Evolutionary conservation across 2,888 invertebrate species (phyloP), one percentile per base, ranked within the genome.

Genomic region (Clitarchus hookeri): DNA sequence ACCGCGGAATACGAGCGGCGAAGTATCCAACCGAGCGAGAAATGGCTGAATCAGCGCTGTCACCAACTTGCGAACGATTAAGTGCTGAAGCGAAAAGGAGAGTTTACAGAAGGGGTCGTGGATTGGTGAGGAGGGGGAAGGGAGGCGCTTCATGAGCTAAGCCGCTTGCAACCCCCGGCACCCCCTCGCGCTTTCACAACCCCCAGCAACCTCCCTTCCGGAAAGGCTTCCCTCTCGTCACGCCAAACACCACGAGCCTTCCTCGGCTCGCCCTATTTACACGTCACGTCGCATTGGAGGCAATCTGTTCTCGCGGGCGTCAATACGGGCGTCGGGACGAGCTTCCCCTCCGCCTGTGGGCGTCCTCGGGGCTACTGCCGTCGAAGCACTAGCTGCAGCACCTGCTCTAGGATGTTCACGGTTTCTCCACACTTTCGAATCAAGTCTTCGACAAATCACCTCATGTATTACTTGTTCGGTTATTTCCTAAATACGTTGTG

Each of bases 11-110:
- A 16, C 48, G 16, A 48, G 48, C 48, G 48, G 48, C 48, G 48
- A 48, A 48, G 48, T 48, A 48, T 48, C 48, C 48, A 48, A 48
- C 48, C 48, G 48, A 48, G 48, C 48, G 48, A 1, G 48, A 48
- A 48, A 48, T 48, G 48, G 48, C 16, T 2, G 48, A 48, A 48
- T 48, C 79, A 79, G 13, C 25, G 27, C 79, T 79, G 79, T 79
- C 79, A 79, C 79, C 79, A 79, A 79, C 79, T 79, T 79, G 26
- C 23, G 25, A 79, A 79, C 79, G 79, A 79, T 79, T 79, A 79
- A 79, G 79, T 79, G 25, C 26, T 79, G n/a, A 79, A 79, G 27
- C 26, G 79, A 27, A 79, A 79, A 79, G 79, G 79, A 27, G 79
- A 26, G 79, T n/a, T 27, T 3, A 27, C 16, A 6, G 27, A 0